Percentiles rank a stretch among this genome's conserved stretches.
These are phyloP conservation scores for Lucilia sericata DNA, from an alignment of 1,140 invertebrate genomes.

Conservation along the genomic window DNA sequence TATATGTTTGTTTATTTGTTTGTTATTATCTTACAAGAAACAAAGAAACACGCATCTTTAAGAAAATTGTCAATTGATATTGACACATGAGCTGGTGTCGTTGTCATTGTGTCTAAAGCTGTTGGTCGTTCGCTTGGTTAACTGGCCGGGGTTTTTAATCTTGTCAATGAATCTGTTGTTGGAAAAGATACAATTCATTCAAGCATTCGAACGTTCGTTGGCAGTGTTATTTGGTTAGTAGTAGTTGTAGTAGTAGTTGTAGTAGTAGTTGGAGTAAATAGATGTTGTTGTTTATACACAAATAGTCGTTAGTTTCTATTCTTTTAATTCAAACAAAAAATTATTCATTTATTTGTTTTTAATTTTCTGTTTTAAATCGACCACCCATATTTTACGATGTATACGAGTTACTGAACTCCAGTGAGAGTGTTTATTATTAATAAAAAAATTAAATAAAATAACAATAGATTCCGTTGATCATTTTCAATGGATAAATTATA, in stretches of 20 bases:
- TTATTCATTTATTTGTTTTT: neutral
- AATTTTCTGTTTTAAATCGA: neutral
- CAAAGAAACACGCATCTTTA: neutral
- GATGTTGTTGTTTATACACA: neutral
- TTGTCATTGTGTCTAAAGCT: neutral
- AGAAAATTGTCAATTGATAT: neutral
- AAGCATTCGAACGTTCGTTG: neutral
- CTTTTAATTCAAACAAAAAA: neutral
- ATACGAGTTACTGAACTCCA: neutral
- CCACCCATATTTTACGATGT: neutral
- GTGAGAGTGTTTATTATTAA: conserved; percentile 12
- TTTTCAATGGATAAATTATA: neutral
- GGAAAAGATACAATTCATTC: neutral
- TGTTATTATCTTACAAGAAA: no score
- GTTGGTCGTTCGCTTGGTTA: neutral
- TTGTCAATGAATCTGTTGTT: no score
- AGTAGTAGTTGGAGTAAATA: neutral
- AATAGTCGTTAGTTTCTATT: neutral
- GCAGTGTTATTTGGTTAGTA: no score
- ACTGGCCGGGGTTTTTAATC: neutral
- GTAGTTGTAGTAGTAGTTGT: neutral
- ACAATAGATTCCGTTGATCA: neutral
- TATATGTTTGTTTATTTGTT: no score
- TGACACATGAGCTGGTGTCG: neutral
- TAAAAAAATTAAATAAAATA: conserved; percentile 9